Conservation (phyloP, 2,113 vertebrate genomes). For the Colistium nudipinnis region DNA sequence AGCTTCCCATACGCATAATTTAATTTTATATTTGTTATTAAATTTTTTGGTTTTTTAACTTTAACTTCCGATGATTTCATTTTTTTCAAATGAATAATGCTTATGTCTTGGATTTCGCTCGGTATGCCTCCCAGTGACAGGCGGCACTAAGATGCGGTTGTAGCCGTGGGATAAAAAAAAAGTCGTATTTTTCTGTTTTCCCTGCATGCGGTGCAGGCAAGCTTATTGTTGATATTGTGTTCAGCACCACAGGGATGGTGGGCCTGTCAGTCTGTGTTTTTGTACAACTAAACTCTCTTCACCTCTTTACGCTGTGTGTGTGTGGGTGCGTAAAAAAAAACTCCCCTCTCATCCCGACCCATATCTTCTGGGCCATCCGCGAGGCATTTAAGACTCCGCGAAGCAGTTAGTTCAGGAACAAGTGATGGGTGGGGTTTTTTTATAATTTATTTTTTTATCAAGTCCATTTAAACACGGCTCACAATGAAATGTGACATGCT, state of each 20-base stretch:
- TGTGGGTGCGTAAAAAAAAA: too few relatives aligned
- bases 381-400: conserved; percentile 74
- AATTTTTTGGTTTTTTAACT: too few relatives aligned
- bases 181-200: neutral
- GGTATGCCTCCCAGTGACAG: conserved; percentile 42
- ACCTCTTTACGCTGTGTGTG: too few relatives aligned
- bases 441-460: too few relatives aligned
- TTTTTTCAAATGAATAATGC: too few relatives aligned
- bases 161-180: conserved; percentile 38
- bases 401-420: conserved; percentile 71
- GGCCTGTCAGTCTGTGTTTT: conserved; percentile 41
- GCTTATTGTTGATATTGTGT: conserved; percentile 32
- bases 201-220: neutral
- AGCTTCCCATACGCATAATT: too few relatives aligned
- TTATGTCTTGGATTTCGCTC: too few relatives aligned
- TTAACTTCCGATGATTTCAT: too few relatives aligned
- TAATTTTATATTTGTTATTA: too few relatives aligned
- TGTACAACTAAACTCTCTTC: neutral
- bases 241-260: conserved; percentile 19
- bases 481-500: conserved; percentile 72
- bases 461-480: conserved; percentile 70
- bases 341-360: neutral
- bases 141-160: conserved; percentile 43
- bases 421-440: conserved; percentile 67
- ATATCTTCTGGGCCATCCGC: conserved; percentile 51